phyloP scores from a whole-genome alignment of 2,113 vertebrate genomes.

The Scolopax mira region DNA sequence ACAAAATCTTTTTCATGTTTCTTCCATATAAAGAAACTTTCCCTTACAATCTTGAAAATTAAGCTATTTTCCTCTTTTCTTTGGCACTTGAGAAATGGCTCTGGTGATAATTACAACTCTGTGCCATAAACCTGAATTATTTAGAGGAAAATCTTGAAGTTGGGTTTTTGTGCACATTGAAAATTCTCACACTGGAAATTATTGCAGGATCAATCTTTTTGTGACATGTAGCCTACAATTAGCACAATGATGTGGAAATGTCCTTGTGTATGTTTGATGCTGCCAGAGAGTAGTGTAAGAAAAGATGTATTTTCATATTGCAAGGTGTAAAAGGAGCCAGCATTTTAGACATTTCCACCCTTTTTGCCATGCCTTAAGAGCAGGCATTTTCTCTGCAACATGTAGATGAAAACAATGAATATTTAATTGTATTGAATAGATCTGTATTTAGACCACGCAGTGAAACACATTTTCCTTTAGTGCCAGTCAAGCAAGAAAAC shows the following conservation, averaged over 20 bases:
- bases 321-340: background rate
- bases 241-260: background rate
- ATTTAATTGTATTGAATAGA: background rate
- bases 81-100: background rate
- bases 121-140: background rate
- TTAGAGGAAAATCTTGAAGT: background rate
- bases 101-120: background rate
- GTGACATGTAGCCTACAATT: background rate
- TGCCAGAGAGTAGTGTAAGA: background rate
- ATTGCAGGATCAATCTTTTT: background rate
- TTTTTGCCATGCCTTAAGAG: background rate
- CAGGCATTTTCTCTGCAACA: background rate
- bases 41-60: background rate
- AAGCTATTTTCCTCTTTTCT: background rate
- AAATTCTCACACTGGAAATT: background rate
- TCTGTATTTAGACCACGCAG: background rate
- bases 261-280: background rate
- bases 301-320: background rate
- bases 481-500: constrained; percentile 11
- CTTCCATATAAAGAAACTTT: background rate
- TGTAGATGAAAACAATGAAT: background rate
- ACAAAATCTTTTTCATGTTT: background rate
- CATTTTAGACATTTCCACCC: background rate
- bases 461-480: background rate
- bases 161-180: background rate